Base-by-base conservation (phyloP, 2,797 vertebrate species). In the Leucoraja ocellata region DNA sequence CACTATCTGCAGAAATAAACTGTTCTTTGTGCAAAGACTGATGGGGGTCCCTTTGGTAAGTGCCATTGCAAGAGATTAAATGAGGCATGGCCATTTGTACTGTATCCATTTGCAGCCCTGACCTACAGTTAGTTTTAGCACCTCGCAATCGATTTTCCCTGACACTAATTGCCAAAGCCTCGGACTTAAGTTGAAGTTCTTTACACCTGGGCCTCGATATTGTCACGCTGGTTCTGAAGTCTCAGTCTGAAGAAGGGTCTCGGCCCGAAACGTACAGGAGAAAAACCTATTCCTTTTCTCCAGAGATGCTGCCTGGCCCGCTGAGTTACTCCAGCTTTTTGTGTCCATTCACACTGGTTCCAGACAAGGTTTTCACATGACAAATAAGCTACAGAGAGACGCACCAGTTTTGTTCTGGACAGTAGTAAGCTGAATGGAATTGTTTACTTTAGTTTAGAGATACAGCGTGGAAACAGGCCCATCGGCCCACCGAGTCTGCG, bases 81-180 rank as follows among this genome's bases (percentile, higher is more conserved):
- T 88, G 84, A 88, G n/a, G 84, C 63, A 68, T 68, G 21, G n/a
- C 61, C 84, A 88, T 88, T 88, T 36, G 36, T 36, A 88, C 16
- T 68, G 84, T 65, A 88, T 32, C 84, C 84, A 88, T 68, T 88
- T 88, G 63, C 84, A 65, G 84, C 21, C 36, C 63, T 68, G 84
- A 88, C 61, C 84, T 63, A 36, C 65, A 18, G 63, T 68, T 68
- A 39, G 63, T 68, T 88, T 88, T 88, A 88, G 63, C 63, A 68
- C 84, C 65, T 32, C n/a, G 14, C n/a, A 88, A 88, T 88, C 84
- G 68, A 88, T 88, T 88, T 54, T 88, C 63, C 61, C 63, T 88
- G 84, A 88, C 84, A 88, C 63, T 88, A 88, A 88, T 88, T 68
- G 68, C n/a, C 32, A 39, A 88, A 88, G 13, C 61, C 16, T 88